Conservation (phyloP, 2,797 vertebrate genomes). For the Eospalax fontanierii region DNA sequence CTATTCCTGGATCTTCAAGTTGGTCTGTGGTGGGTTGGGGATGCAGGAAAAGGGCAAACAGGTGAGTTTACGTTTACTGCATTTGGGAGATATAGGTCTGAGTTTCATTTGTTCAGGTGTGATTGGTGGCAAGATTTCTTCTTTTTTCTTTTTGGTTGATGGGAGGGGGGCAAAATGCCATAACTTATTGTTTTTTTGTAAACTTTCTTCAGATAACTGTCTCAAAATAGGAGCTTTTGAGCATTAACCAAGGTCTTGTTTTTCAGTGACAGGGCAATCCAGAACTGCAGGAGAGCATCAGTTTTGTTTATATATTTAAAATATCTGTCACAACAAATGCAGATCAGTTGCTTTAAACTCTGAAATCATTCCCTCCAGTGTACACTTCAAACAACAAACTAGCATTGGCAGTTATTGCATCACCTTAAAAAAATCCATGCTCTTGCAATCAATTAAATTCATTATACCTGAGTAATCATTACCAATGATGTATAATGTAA, state of each 20-base stretch:
- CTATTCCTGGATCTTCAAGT: neutral
- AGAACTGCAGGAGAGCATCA: conserved; percentile 5
- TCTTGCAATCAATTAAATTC: conserved; percentile 79
- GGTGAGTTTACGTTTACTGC: neutral
- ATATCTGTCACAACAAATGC: conserved; percentile 69
- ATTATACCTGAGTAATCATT: conserved; percentile 79
- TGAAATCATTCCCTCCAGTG: conserved; percentile 64
- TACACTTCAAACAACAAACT: conserved; percentile 62
- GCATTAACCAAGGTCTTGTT: conserved; percentile 64
- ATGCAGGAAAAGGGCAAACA: neutral
- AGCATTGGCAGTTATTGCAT: conserved; percentile 72
- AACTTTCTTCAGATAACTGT: conserved; percentile 57
- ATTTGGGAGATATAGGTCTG: neutral
- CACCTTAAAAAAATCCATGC: conserved; percentile 64
- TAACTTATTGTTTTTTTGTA: conserved; percentile 41
- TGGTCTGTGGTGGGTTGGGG: neutral
- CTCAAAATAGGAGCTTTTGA: conserved; percentile 52
- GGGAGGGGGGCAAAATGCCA: neutral
- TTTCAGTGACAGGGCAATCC: conserved; percentile 56
- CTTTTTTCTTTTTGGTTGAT: neutral
- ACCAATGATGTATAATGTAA: conserved; percentile 77
- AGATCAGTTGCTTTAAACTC: conserved; percentile 75
- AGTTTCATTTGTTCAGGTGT: conserved; percentile 24
- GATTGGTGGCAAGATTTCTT: conserved; percentile 41
- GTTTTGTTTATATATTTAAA: conserved; percentile 73